Evolutionary conservation across 2,113 vertebrate genomes (phyloP).

Genomic region (Nerophis lumbriciformis): DNA sequence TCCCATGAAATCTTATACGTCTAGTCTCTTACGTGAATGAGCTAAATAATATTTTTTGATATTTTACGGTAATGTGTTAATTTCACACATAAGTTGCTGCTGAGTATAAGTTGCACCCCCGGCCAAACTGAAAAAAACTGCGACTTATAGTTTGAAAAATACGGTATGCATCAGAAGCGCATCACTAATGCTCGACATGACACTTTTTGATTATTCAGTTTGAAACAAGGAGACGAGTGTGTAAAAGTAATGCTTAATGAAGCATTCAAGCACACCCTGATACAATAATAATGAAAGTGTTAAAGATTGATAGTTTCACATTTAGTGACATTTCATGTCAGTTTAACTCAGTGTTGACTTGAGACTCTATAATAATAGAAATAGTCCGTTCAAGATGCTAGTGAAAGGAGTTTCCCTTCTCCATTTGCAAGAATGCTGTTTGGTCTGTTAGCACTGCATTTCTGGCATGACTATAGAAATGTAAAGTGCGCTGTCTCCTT

Average conservation of each 20-base stretch:
- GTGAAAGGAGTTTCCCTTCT: slow-evolving; percentile 1
- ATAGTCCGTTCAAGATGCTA: slow-evolving; percentile 3
- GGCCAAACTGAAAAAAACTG: too few species aligned
- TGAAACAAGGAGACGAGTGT: slow-evolving; percentile 22
- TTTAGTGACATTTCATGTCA: slow-evolving; percentile 6
- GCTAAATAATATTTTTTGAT: too few species aligned
- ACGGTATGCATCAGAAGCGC: slow-evolving; percentile 22
- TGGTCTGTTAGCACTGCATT: not conserved
- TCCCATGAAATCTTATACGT: too few species aligned
- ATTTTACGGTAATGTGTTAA: too few species aligned
- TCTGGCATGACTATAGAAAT: not conserved
- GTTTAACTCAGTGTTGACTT: slow-evolving; percentile 1
- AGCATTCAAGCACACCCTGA: not conserved
- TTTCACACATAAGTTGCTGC: too few species aligned
- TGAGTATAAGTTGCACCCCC: too few species aligned
- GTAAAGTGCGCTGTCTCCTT: not conserved
- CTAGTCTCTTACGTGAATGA: too few species aligned
- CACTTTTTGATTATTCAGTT: slow-evolving; percentile 32
- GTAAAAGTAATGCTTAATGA: slow-evolving; percentile 44
- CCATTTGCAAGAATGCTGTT: slow-evolving; percentile 16
- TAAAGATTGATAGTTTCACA: slow-evolving; percentile 32
- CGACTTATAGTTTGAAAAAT: too few species aligned
- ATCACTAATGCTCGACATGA: slow-evolving; percentile 20
- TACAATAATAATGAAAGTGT: slow-evolving; percentile 30
- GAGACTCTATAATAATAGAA: slow-evolving; percentile 1